A percentile compares a stretch with the other conserved stretches of the same genome.
Evolutionary conservation across 2,797 vertebrate genomes (phyloP).

Genomic region (Nothura maculosa): DNA sequence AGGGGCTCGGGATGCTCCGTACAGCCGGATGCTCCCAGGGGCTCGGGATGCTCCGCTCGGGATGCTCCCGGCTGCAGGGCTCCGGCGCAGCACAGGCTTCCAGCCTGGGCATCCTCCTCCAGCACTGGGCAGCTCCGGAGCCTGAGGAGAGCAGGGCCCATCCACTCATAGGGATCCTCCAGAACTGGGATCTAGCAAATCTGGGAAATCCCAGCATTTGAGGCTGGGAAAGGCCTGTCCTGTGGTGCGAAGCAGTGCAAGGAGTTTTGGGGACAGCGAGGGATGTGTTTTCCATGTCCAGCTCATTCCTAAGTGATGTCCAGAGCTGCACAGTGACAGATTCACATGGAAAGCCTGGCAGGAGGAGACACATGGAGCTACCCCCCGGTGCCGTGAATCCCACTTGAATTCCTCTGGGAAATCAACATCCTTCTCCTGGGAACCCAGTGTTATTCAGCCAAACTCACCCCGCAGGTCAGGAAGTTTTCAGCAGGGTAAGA

Average conservation of each 20-base stretch:
- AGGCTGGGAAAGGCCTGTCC: background rate
- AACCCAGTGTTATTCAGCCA: background rate
- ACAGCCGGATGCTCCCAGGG: no score
- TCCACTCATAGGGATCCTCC: background rate
- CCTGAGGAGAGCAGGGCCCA: background rate
- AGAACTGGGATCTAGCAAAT: fast-evolving
- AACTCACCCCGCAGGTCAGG: background rate
- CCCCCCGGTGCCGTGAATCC: fast-evolving
- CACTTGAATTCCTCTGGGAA: background rate
- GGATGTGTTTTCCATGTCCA: background rate
- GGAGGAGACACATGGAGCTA: background rate
- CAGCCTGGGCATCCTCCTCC: background rate
- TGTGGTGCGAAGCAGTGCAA: background rate
- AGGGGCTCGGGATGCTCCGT: background rate
- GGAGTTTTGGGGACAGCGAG: background rate
- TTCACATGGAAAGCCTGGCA: background rate
- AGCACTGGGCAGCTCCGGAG: background rate
- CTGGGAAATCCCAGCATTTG: background rate
- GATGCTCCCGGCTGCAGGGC: no score
- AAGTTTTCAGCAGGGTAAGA: background rate
- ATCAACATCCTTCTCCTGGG: background rate
- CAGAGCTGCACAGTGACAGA: background rate
- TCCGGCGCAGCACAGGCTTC: background rate
- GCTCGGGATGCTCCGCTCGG: no score
- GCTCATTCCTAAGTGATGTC: background rate